phyloP scores from a whole-genome alignment of 2,113 vertebrate genomes.

The Cyphomyrus discorhynchus region DNA sequence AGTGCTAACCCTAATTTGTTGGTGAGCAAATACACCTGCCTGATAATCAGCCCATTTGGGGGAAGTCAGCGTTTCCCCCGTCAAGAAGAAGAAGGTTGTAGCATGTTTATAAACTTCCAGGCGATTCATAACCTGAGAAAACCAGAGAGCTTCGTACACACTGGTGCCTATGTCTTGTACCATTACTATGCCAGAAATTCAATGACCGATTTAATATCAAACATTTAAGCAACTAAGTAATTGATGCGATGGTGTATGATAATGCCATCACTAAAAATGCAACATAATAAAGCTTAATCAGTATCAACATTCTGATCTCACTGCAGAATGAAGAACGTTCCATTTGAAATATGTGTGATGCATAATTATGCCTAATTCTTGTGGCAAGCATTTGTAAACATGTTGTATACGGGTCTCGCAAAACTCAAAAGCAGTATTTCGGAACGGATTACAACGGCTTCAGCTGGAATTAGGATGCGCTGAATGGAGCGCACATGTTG shows the following conservation, averaged over 20 bases:
- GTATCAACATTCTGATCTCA: background rate
- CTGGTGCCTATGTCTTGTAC: background rate
- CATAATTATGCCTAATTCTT: background rate
- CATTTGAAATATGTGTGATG: background rate
- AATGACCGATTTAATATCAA: background rate
- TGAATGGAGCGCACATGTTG: background rate
- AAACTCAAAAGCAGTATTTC: background rate
- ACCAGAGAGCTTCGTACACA: background rate
- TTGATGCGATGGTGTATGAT: background rate
- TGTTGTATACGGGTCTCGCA: background rate
- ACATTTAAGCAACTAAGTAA: conserved; percentile 6
- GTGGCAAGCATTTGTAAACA: background rate
- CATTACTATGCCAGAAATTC: background rate
- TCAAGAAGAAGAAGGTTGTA: background rate
- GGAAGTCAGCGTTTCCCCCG: background rate
- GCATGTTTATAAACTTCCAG: background rate
- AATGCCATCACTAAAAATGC: conserved; percentile 7
- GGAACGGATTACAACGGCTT: background rate
- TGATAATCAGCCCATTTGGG: background rate
- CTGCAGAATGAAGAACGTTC: background rate
- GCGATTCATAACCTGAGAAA: background rate
- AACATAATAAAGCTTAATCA: conserved; percentile 9
- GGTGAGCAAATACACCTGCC: background rate
- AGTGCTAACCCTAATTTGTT: background rate
- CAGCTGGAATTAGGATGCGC: background rate